Evolutionary conservation across 1,140 invertebrate genomes (phyloP), one percentile per base, ranked within the genome.

Genomic region (Hyposmocoma kahamanoa): DNA sequence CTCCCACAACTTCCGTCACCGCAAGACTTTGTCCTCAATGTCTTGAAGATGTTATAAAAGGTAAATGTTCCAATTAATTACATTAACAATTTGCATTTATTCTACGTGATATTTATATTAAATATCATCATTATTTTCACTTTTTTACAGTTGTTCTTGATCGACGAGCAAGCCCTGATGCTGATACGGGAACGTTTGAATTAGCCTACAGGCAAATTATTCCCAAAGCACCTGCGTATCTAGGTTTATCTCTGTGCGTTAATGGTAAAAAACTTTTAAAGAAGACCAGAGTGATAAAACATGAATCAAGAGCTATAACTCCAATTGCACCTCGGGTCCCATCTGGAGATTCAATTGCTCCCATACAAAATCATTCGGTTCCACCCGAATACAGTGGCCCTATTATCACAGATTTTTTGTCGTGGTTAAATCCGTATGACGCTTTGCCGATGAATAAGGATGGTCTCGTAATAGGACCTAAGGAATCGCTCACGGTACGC

Each of bases 41-140:
- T 39, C 89, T 98, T 42, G 95, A 97, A 74, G 96, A 98, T 87
- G 92, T 95, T 0, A 90, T 97, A 34, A 97, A 97, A 93, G 96
- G 96, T 97, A 84, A 67, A n/a, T 2, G 17, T 17, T 41, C 13
- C n/a, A 47, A 38, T 30, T 22, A 28, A 6, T 6, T 28, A 28
- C n/a, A n/a, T n/a, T n/a, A 28, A 28, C 11, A n/a, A 28, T 6
- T 28, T 28, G 6, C 11, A 28, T 28, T 28, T 28, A 28, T 28
- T 6, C 24, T 11, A 28, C 24, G 24, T 36, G 47, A 10, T 49
- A 26, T 20, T 39, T 49, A 18, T 13, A 17, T 28, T 45, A n/a
- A 56, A 43, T 22, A 30, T 17, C n/a, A n/a, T 47, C 47, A 48
- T 53, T 50, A 49, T 17, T 44, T 20, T n/a, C 9, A 47, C 50